Evolutionary conservation across 2,113 vertebrate species (phyloP).

Genomic region (Salvator merianae): DNA sequence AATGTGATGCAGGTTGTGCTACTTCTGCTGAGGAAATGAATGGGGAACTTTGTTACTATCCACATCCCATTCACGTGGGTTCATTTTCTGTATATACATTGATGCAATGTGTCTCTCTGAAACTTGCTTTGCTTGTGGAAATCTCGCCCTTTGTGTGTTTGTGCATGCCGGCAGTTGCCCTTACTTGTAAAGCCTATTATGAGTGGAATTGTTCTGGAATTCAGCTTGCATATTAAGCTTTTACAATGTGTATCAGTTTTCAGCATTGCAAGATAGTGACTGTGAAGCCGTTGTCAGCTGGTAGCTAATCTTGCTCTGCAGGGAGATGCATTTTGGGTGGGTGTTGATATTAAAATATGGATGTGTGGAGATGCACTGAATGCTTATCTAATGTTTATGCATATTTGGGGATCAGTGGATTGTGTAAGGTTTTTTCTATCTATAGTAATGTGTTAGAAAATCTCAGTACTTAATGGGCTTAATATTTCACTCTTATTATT

Average conservation of each 20-base stretch:
- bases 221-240: not conserved
- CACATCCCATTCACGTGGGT: too few relatives aligned
- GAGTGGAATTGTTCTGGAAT: rapidly evolving
- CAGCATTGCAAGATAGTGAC: not conserved
- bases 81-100: not conserved
- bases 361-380: not conserved
- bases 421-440: not conserved
- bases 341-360: not conserved
- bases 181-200: not conserved
- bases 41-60: not conserved
- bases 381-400: not conserved
- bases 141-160: not conserved
- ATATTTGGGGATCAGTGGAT: not conserved
- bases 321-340: not conserved
- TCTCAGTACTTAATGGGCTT: not conserved
- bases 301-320: not conserved
- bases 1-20: not conserved
- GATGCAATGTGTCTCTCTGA: not conserved
- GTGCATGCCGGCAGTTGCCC: not conserved
- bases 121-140: not conserved
- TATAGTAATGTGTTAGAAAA: not conserved
- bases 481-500: not conserved
- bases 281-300: not conserved
- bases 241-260: not conserved
- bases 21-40: not conserved